phyloP scores from a whole-genome alignment of 2,797 vertebrate genomes.

The Sparus aurata region DNA sequence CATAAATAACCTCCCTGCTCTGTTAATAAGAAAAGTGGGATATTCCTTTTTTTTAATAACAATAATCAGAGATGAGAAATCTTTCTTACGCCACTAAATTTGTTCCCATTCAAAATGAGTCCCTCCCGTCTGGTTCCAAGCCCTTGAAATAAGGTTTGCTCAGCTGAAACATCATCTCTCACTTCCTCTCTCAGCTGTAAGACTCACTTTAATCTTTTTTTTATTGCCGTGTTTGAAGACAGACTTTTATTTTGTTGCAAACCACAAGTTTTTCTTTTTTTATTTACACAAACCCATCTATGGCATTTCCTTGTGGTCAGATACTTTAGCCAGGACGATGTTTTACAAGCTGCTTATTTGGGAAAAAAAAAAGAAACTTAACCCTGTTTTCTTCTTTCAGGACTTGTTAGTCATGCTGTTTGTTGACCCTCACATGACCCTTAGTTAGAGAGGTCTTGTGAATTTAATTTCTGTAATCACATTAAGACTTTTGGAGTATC shows the following conservation, averaged over 20 bases:
- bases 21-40: background rate
- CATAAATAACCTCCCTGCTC: background rate
- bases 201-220: slow-evolving; percentile 18
- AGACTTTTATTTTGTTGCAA: slow-evolving; percentile 20
- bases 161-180: slow-evolving; percentile 24
- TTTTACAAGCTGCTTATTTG: slow-evolving; percentile 10
- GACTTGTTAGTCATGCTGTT: slow-evolving; percentile 9
- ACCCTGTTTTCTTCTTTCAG: background rate
- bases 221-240: slow-evolving; percentile 18
- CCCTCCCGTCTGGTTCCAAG: background rate
- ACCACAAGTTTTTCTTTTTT: background rate
- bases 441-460: slow-evolving; percentile 40
- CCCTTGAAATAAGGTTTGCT: background rate
- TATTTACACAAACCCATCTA: background rate
- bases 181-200: background rate
- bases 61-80: background rate
- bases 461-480: slow-evolving; percentile 55
- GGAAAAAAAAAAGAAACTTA: background rate
- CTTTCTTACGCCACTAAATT: slow-evolving; percentile 8
- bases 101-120: background rate
- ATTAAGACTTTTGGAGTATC: slow-evolving; percentile 29
- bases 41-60: slow-evolving; percentile 1
- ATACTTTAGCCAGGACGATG: background rate
- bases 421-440: slow-evolving; percentile 7
- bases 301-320: slow-evolving; percentile 9